Evolutionary conservation across 2,113 vertebrate genomes (phyloP).

Genomic region (Oncorhynchus kisutch): DNA sequence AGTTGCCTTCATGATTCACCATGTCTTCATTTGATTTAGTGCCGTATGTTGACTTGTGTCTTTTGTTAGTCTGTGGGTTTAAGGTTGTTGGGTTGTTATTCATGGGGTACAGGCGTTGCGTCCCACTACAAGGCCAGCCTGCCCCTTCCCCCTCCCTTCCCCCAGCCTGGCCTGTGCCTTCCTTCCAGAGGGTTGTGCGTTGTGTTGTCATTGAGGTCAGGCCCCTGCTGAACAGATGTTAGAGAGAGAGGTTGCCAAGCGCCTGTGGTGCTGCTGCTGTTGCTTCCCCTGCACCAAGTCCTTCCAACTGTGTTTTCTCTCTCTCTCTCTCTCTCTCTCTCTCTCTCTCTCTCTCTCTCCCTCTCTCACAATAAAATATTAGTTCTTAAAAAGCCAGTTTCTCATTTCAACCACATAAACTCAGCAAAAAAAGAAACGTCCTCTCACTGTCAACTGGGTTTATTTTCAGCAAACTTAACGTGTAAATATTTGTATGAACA

Average conservation of each 20-base stretch:
- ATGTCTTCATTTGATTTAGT: too few relatives aligned
- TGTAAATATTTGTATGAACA: too few relatives aligned
- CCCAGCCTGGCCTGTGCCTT: too few relatives aligned
- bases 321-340: neutral
- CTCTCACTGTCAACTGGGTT: too few relatives aligned
- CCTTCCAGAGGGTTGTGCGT: slow-evolving; percentile 22
- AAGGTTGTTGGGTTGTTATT: neutral
- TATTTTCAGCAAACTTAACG: too few relatives aligned
- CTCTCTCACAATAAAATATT: too few relatives aligned
- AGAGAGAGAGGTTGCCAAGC: slow-evolving; percentile 44
- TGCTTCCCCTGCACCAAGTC: slow-evolving; percentile 37
- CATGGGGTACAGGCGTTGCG: neutral
- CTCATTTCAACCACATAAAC: too few relatives aligned
- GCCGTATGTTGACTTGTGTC: neutral
- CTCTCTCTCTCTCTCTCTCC: too few relatives aligned
- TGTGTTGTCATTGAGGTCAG: slow-evolving; percentile 24
- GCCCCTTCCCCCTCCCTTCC: neutral
- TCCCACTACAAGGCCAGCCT: slow-evolving; percentile 14
- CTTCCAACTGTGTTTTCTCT: slow-evolving; percentile 29
- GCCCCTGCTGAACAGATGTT: slow-evolving; percentile 55
- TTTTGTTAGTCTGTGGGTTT: neutral
- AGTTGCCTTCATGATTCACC: too few relatives aligned
- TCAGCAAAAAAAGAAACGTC: too few relatives aligned
- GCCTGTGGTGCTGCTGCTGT: slow-evolving; percentile 44
- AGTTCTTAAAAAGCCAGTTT: too few relatives aligned